Percentiles rank a stretch among this genome's conserved stretches.
Conservation (phyloP, 2,888 invertebrate genomes). For the Tenthredo distinguenda region DNA sequence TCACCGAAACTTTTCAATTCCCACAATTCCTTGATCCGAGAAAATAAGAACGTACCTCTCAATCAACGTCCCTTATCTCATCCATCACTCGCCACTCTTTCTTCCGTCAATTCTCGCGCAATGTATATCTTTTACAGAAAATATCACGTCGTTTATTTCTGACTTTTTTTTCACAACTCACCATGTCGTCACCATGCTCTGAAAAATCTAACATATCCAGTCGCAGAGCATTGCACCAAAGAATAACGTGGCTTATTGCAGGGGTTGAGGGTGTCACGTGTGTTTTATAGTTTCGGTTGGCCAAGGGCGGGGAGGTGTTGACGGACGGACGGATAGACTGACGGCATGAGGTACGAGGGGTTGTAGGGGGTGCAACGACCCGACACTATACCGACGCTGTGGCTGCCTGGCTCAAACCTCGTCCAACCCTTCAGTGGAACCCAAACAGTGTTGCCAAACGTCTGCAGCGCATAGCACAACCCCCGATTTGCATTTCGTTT, state of each 20-base stretch:
- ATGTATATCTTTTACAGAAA: neutral
- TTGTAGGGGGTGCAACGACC: constrained; percentile 67
- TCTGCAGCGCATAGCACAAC: constrained; percentile 71
- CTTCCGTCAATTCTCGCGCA: neutral
- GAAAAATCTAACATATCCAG: neutral
- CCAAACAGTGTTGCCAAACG: constrained; percentile 76
- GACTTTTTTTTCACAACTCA: neutral
- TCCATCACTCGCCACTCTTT: neutral
- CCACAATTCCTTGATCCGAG: neutral
- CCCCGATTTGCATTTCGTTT: constrained; percentile 76
- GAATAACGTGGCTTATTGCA: constrained; percentile 23
- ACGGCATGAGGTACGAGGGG: constrained; percentile 44
- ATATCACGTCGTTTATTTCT: neutral
- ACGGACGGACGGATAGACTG: constrained; percentile 67
- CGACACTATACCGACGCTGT: constrained; percentile 58
- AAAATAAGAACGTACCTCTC: neutral
- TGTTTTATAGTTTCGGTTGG: constrained; percentile 75
- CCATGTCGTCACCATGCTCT: neutral
- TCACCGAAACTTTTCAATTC: constrained; percentile 22
- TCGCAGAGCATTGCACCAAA: constrained; percentile 33
- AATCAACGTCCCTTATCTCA: constrained; percentile 21
- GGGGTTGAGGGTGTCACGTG: constrained; percentile 70
- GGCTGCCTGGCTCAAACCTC: constrained; percentile 49
- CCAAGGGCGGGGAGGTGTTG: constrained; percentile 73
- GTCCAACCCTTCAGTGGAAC: constrained; percentile 53